Base-by-base conservation (phyloP, 2,113 vertebrate genomes). In the Nanorana parkeri region DNA sequence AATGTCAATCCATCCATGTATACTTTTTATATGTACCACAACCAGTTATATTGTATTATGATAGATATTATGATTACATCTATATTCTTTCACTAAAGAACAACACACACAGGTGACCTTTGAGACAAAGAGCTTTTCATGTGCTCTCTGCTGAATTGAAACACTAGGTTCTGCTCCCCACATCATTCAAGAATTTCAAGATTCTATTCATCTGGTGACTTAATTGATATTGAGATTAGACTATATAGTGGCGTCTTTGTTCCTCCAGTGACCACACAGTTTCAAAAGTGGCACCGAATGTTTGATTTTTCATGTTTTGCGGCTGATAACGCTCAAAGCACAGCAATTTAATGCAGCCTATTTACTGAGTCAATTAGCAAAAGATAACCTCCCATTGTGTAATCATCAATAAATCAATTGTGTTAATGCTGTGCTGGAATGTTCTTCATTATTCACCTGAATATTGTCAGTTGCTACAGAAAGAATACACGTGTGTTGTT, bases 321-420 rank as follows among this genome's bases (percentile, higher is more conserved):
- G 80, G 32, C 80, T 88, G 85, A 88, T 88, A 85, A 85, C 86
- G 80, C 16, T 55, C 63, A 80, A 82, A 58, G 76, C 77, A 80
- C 16, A n/a, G n/a, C 76, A 84, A 89, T 85, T 86, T 52, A 86
- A 75, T 68, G 75, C 77, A 88, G 89, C 87, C 89, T 93, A 92
- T 94, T 94, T 95, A 92, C 93, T 78, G 88, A 94, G 92, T 93
- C 92, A 94, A 92, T 94, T 94, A 94, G 90, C 89, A 87, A 92
- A 92, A 92, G 94, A 95, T 94, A 94, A 94, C 91, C 92, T 91
- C 89, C 91, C 90, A 92, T 93, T 94, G 92, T 93, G 91, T 89
- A 93, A 92, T 92, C 90, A 90, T 90, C 92, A 94, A 95, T 95
- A 94, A 94, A 95, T 94, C 93, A 94, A 94, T 94, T 84, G 85